phyloP scores from a whole-genome alignment of 2,888 invertebrate species.

The Ichneumon xanthorius region DNA sequence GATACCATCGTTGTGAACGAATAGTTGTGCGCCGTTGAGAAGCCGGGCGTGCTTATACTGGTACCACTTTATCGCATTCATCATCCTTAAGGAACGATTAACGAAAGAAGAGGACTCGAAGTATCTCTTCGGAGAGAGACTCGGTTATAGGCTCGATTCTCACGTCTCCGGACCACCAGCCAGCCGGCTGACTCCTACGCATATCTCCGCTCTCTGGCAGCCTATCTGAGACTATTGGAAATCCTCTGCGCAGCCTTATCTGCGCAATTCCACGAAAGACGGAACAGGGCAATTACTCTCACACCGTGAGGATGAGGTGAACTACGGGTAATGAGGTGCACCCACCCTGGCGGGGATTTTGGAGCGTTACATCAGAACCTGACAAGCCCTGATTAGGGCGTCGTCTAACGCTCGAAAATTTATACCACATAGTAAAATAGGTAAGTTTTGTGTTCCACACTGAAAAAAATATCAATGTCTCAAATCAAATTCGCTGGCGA shows the following conservation, averaged over 20 bases:
- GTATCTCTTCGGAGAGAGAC: constrained; percentile 20
- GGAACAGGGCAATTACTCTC: no score
- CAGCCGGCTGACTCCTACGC: constrained; percentile 68
- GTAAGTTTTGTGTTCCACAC: no score
- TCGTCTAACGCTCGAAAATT: no score
- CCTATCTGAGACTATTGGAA: constrained; percentile 55
- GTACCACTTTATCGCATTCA: constrained; percentile 73
- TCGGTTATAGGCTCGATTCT: constrained; percentile 41
- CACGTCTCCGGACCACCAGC: constrained; percentile 37
- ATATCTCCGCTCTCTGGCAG: constrained; percentile 19
- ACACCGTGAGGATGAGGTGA: no score
- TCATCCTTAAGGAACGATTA: constrained; percentile 70
- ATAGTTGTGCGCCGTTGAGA: constrained; percentile 34
- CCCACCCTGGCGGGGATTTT: no score
- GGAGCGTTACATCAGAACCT: no score
- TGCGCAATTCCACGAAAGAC: constrained; percentile 42
- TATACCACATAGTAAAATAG: no score
- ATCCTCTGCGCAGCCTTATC: constrained; percentile 45
- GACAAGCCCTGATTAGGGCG: no score
- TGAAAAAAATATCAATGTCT: no score
- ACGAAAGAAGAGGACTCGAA: constrained; percentile 54
- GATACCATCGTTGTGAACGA: constrained; percentile 61
- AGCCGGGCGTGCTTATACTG: constrained; percentile 65
- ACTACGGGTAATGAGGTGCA: no score
- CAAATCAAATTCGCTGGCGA: no score